Base-by-base conservation (phyloP, 2,113 vertebrate genomes). In the Apodemus speciosus region DNA sequence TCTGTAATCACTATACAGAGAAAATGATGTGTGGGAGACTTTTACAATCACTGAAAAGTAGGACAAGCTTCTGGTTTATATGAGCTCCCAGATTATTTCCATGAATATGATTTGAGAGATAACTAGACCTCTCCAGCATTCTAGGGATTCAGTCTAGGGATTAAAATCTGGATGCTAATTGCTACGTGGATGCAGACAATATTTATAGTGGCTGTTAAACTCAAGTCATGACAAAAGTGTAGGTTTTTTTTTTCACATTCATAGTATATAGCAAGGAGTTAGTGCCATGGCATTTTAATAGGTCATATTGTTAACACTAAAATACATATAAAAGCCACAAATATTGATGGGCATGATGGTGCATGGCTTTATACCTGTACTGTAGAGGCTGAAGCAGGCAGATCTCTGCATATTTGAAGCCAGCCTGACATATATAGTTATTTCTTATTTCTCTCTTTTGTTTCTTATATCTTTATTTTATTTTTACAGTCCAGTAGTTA, bases 181-280 rank as follows among this genome's bases (percentile, higher is more conserved):
- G 64, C n/a, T 56, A 84, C n/a, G 14, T 35, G 73, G 35, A 51
- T 9, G 3, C 4, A 77, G 40, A 43, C 6, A 14, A 38, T 53
- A 69, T 85, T 93, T 91, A 62, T 6, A 71, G 56, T 13, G 51
- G 60, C 27, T 85, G 89, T 43, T 92, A 77, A 92, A 94, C 32
- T 73, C 66, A 72, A 53, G 40, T 76, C 46, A 3, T 83, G 40
- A 85, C 32, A 15, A 53, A 32, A 93, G n/a, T 64, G 53, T 66
- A 64, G 49, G 53, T 51, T 88, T 90, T 89, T 30, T 88, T 90
- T 89, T 30, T 77, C 89, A 56, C 1, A 32, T 85, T 53, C 9
- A 0, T 21, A 30, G 49, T 71, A 51, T 87, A 94, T 93, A 89
- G 87, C 91, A 62, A 87, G 84, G 43, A 76, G 76, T 49, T 49